Percentiles rank a stretch among this genome's conserved stretches.
Conservation (phyloP, 2,888 invertebrate species). For the Tetranychus piercei region DNA sequence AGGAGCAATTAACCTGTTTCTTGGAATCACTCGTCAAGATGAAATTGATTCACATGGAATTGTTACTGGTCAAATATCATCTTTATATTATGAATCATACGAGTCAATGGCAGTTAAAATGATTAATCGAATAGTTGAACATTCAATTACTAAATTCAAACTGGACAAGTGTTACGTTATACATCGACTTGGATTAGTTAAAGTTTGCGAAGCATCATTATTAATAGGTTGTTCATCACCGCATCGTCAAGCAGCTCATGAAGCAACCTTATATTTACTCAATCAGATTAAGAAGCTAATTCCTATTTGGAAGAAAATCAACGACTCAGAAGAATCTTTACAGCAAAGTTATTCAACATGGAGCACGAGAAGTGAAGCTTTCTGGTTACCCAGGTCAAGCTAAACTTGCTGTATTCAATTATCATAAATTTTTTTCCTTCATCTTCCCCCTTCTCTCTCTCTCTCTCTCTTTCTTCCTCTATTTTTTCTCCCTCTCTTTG, state of each 20-base stretch:
- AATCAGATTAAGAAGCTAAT: constrained; percentile 65
- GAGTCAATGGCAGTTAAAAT: constrained; percentile 67
- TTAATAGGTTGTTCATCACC: constrained; percentile 74
- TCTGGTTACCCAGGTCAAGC: constrained; percentile 16
- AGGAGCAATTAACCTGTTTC: constrained; percentile 72
- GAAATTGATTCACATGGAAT: constrained; percentile 20
- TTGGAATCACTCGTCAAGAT: constrained; percentile 55
- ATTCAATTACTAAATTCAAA: constrained; percentile 53
- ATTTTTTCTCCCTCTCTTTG: too few species aligned
- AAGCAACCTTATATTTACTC: constrained; percentile 63
- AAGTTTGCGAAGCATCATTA: constrained; percentile 67
- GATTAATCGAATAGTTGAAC: constrained; percentile 54
- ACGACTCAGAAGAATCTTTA: background rate
- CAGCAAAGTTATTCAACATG: constrained; percentile 8
- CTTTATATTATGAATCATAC: constrained; percentile 80
- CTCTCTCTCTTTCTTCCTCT: too few species aligned
- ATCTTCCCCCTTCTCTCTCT: too few species aligned
- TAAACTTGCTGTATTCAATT: background rate
- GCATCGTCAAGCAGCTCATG: constrained; percentile 60
- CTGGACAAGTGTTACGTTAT: constrained; percentile 63
- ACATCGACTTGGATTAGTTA: constrained; percentile 66
- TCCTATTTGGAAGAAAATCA: constrained; percentile 77
- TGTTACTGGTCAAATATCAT: constrained; percentile 45
- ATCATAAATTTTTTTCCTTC: background rate
- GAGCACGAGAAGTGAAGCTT: constrained; percentile 22